Evolutionary conservation across 2,888 invertebrate species (phyloP), one percentile per base, ranked within the genome.

Genomic region (Lumbricus terrestris): DNA sequence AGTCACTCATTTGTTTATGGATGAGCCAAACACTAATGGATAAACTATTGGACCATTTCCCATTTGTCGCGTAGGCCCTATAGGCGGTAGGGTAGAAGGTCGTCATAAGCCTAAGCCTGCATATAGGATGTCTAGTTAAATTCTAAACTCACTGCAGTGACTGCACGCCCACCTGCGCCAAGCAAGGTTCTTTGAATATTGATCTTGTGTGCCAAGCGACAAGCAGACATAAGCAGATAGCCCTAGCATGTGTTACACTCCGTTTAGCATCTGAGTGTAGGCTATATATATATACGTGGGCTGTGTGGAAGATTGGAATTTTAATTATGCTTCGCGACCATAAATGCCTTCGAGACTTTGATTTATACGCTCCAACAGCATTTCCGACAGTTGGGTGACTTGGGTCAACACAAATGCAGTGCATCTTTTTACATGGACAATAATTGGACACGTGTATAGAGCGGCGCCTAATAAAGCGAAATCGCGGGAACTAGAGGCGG

Each of bases 1-100:
- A n/a, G n/a, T 6, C 69, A 29, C 29, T 69, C 29, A n/a, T n/a
- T 69, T 69, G 69, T 69, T 69, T n/a, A 18, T 1, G 69, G 69
- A 69, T n/a, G 29, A 69, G n/a, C 69, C n/a, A 69, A 69, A 47
- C 29, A 69, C 69, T 69, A 29, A 69, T 69, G 69, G 69, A 69
- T 69, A n/a, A 69, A 69, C 69, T 69, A 69, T 69, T 69, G 69
- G 69, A 69, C 69, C 69, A 69, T 69, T 69, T n/a, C n/a, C 69
- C 69, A 47, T 47, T 23, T 47, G 47, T 11, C 23, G 47, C 20
- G 47, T 47, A 38, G 8, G n/a, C n/a, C n/a, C n/a, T n/a, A 15
- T 47, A n/a, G 69, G 69, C 69, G 29, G 69, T n/a, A 29, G n/a
- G n/a, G 69, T 69, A n/a, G n/a, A n/a, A n/a, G n/a, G n/a, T n/a